A percentile compares a stretch with the other conserved stretches of the same genome.
Conservation (phyloP, 2,113 vertebrate genomes). For the Pyxicephalus adspersus region DNA sequence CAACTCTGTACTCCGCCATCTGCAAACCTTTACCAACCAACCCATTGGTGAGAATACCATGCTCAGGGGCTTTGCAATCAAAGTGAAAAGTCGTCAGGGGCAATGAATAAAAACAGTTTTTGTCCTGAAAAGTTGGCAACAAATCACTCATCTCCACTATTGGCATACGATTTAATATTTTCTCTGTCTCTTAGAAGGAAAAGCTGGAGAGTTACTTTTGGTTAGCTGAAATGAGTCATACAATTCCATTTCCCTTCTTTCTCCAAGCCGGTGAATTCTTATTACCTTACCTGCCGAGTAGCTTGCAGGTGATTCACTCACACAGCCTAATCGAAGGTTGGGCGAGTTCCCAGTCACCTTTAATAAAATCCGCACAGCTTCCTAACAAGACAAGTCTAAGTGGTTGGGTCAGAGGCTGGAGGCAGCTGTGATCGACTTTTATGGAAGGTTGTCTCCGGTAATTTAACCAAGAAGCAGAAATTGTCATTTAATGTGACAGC, state of each 20-base stretch:
- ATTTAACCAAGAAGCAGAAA: no score
- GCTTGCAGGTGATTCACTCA: slow-evolving; percentile 15
- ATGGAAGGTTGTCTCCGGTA: no score
- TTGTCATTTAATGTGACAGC: no score
- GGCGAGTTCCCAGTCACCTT: background rate
- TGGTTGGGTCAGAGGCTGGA: background rate
- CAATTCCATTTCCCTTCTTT: background rate
- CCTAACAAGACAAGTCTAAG: slow-evolving; percentile 8
- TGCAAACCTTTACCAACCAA: no score
- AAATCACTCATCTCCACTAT: no score
- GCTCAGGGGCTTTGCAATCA: no score
- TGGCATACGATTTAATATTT: background rate
- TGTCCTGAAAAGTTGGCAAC: no score
- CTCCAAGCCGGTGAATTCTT: slow-evolving; percentile 5
- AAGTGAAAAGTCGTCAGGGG: no score
- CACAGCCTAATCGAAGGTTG: background rate
- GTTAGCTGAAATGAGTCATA: slow-evolving; percentile 9
- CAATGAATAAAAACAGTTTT: no score
- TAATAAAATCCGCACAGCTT: slow-evolving; percentile 5
- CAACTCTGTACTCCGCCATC: no score
- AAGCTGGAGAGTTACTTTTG: background rate
- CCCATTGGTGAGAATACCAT: no score
- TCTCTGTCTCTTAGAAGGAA: background rate
- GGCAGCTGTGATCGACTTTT: background rate
- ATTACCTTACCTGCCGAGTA: background rate